Base-by-base conservation (phyloP, 2,797 vertebrate species). In the Sebastes steindachneri region DNA sequence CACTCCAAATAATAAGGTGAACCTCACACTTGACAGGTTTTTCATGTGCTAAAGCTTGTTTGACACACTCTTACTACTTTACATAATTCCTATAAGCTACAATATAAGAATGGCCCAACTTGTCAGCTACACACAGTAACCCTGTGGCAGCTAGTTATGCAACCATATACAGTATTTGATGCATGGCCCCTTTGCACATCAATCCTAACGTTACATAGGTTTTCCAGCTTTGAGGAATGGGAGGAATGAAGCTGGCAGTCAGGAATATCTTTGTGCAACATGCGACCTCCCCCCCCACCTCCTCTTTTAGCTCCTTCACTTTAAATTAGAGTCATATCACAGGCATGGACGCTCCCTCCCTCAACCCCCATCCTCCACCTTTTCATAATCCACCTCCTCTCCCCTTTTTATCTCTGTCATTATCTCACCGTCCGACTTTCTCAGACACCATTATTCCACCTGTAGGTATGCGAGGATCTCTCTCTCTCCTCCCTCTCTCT, bases 301-400 rank as follows among this genome's bases (percentile, higher is more conserved):
- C 88, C 78, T 84, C 83, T 90, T 90, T 90, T 85, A 91, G 84
- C 86, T 91, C 90, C 87, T 92, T 94, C 92, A 92, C 89, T 91
- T 93, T 90, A 89, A 91, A 94, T 95, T 89, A 94, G 78, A 92
- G 77, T 94, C 92, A 94, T 80, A 75, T 84, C 80, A 83, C 68
- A 81, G 68, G 73, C 88, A 89, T 65, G 79, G 31, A 70, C 17
- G 25, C 78, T 37, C 58, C 54, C 62, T 58, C 31, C 53, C 51
- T 54, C 41, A 59, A 33, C 3, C 63, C 37, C 25, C 71, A 64
- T 35, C 69, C 67, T 73, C 62, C 57, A 55, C 85, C 72, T 75
- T 73, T 45, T 63, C 33, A 51, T 17, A 79, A 81, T 65, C 63
- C 63, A 66, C n/a, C 68, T 48, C 79, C 21, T 57, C 41, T 76